A percentile compares a stretch with the other conserved stretches of the same genome.
Conservation (phyloP, 2,797 vertebrate species). For the Sebastes diaconus region DNA sequence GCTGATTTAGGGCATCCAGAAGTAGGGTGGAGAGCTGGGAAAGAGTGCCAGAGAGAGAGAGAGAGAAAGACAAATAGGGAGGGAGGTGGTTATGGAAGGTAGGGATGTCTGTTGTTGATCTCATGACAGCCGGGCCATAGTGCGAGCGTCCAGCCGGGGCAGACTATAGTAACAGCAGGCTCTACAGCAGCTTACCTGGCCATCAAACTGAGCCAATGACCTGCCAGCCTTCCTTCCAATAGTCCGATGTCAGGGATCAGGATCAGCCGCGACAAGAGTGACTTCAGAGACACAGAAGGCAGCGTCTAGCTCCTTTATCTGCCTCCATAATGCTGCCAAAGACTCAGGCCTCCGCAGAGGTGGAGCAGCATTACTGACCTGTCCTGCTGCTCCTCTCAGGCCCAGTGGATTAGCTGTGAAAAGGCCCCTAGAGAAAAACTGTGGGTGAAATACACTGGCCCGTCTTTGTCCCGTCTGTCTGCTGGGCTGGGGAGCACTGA, state of each 20-base stretch:
- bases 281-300: constrained; percentile 75
- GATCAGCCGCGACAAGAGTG: constrained; percentile 68
- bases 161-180: constrained; percentile 57
- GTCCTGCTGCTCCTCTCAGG: constrained; percentile 79
- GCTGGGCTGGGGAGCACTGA: constrained; percentile 71
- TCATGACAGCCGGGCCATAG: constrained; percentile 47
- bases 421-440: constrained; percentile 78
- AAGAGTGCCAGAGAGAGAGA: constrained; percentile 9
- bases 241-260: constrained; percentile 69
- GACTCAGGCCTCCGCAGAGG: constrained; percentile 70
- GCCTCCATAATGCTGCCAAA: constrained; percentile 73
- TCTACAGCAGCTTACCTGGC: constrained; percentile 75
- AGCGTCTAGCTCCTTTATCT: constrained; percentile 75
- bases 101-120: constrained; percentile 43
- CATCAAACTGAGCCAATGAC: constrained; percentile 63
- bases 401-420: constrained; percentile 79
- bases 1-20: constrained; percentile 32
- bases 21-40: constrained; percentile 22
- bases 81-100: constrained; percentile 29
- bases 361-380: constrained; percentile 78
- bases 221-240: constrained; percentile 58
- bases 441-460: constrained; percentile 76
- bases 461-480: constrained; percentile 78
- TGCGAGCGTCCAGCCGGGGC: constrained; percentile 34
- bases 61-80: not conserved